These are phyloP conservation scores for Teinopalpus imperialis DNA, from an alignment of 2,888 invertebrate genomes.

Conservation along the genomic window DNA sequence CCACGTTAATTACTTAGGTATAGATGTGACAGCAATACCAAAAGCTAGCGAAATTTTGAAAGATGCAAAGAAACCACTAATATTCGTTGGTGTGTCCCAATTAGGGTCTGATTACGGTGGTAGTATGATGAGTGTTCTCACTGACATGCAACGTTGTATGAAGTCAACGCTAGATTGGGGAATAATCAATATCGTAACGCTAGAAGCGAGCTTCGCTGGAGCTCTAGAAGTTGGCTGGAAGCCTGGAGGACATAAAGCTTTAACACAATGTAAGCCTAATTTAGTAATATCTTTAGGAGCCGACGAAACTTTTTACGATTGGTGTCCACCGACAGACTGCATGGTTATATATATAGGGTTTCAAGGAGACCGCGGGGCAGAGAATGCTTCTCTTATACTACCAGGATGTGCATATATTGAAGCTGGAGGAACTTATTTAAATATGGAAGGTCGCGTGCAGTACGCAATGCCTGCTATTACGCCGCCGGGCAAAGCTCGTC, in stretches of 20 bases:
- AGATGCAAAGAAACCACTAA: conserved; percentile 54
- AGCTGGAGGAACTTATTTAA: conserved; percentile 95
- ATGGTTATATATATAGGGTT: conserved; percentile 95
- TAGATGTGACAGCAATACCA: conserved; percentile 36
- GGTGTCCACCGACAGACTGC: conserved; percentile 88
- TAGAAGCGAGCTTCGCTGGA: conserved; percentile 95
- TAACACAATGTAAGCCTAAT: conserved; percentile 84
- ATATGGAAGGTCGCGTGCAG: conserved; percentile 97
- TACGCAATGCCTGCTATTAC: conserved; percentile 92
- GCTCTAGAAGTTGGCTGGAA: conserved; percentile 97
- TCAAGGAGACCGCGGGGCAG: conserved; percentile 96
- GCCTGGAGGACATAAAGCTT: conserved; percentile 83
- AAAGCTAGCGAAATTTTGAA: conserved; percentile 35
- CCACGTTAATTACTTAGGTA: conserved; percentile 54
- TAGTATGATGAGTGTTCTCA: conserved; percentile 43
- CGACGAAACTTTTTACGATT: conserved; percentile 90
- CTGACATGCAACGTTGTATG: conserved; percentile 35
- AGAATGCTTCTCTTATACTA: conserved; percentile 93
- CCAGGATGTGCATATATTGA: conserved; percentile 99
- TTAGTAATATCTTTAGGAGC: conserved; percentile 95
- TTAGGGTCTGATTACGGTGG: conserved; percentile 39
- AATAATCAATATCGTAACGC: conserved; percentile 94
- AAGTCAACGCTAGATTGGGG: conserved; percentile 40
- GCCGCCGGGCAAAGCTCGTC: conserved; percentile 95
- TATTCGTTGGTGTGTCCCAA: conserved; percentile 62